A percentile compares a stretch with the other conserved stretches of the same genome.
Conservation (phyloP, 2,113 vertebrate species). For the Cochlearius cochlearius region DNA sequence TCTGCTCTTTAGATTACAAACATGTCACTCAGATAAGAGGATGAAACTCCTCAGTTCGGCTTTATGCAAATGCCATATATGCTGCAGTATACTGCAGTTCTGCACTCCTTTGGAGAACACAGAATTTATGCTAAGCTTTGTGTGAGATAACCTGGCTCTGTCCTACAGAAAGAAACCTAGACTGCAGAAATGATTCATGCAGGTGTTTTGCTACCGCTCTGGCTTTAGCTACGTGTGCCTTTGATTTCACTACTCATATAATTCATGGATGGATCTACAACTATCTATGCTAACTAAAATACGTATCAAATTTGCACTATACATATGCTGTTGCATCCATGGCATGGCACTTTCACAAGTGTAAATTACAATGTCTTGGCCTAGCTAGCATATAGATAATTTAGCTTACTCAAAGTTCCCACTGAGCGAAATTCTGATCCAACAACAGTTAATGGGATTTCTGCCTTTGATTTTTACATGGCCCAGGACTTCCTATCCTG, state of each 20-base stretch:
- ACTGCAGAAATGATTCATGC: background rate
- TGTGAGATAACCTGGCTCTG: background rate
- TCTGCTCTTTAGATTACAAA: background rate
- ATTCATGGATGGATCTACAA: background rate
- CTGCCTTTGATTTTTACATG: background rate
- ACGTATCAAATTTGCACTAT: background rate
- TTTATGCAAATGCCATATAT: background rate
- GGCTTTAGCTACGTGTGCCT: background rate
- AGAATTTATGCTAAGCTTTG: background rate
- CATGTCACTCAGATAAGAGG: background rate
- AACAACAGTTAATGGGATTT: background rate
- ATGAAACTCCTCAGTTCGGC: background rate
- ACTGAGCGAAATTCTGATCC: background rate
- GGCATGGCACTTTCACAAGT: background rate
- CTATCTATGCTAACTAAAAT: background rate
- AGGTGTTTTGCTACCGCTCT: background rate
- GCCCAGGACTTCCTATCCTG: background rate
- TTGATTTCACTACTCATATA: background rate
- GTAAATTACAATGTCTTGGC: background rate
- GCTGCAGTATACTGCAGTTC: background rate
- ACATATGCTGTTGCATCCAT: background rate
- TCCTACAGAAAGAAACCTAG: background rate
- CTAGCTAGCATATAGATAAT: background rate
- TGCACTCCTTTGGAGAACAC: background rate
- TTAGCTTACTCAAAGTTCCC: background rate